These are phyloP conservation scores for Poeciliopsis paucimaculata DNA, from an alignment of 2,797 vertebrate species.

Conservation along the genomic window DNA sequence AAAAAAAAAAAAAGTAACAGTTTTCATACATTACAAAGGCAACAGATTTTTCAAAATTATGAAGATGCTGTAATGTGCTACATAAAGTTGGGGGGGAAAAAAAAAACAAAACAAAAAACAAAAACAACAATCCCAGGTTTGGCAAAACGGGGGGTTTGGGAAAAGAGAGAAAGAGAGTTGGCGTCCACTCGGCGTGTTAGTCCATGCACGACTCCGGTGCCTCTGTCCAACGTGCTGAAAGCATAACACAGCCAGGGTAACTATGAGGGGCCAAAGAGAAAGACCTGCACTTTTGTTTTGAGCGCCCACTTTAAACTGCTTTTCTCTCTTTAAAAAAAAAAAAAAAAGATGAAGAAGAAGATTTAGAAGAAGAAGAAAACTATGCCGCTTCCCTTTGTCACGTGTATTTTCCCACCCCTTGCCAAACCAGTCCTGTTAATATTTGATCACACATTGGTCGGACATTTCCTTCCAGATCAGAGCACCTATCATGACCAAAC, in stretches of 20 bases:
- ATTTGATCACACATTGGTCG: constrained; percentile 90
- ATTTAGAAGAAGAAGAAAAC: constrained; percentile 34
- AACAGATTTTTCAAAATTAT: constrained; percentile 18
- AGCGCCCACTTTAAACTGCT: constrained; percentile 86
- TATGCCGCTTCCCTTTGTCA: constrained; percentile 87
- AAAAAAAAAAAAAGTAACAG: constrained; percentile 28
- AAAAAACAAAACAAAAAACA: no score
- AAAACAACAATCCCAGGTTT: constrained; percentile 78
- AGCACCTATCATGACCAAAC: constrained; percentile 71
- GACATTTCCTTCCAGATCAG: constrained; percentile 83
- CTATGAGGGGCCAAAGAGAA: constrained; percentile 69
- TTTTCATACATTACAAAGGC: constrained; percentile 48
- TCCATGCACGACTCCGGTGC: constrained; percentile 85
- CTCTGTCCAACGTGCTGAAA: constrained; percentile 97
- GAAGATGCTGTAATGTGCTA: constrained; percentile 64
- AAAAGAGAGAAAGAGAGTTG: constrained; percentile 79
- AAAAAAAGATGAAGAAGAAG: neutral
- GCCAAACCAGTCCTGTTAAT: constrained; percentile 89
- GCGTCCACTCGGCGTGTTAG: constrained; percentile 83
- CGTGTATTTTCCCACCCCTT: constrained; percentile 85
- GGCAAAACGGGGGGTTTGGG: constrained; percentile 70
- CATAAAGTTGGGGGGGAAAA: constrained; percentile 51
- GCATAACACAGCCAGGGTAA: constrained; percentile 81
- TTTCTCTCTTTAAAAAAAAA: constrained; percentile 23
- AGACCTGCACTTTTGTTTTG: constrained; percentile 84